Evolutionary conservation across 2,888 invertebrate species (phyloP).

Genomic region (Scaptomyza flava): DNA sequence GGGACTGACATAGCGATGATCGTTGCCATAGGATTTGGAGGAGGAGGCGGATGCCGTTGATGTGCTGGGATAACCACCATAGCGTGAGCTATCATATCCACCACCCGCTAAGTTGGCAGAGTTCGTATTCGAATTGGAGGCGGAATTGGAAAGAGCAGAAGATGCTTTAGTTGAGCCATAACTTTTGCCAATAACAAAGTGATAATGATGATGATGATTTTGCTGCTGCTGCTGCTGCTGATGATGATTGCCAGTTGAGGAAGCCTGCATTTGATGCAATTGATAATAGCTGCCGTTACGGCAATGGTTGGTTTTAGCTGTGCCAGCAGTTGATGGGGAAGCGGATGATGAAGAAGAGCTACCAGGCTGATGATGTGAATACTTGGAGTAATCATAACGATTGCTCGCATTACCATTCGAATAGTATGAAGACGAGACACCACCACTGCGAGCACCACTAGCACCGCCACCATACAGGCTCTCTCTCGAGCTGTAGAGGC

Average conservation of each 20-base stretch:
- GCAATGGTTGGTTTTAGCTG: constrained; percentile 50
- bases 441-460: constrained; percentile 17
- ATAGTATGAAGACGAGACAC: constrained; percentile 69
- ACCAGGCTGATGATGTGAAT: constrained; percentile 48
- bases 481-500: constrained; percentile 82
- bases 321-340: constrained; percentile 45
- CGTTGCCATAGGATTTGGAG: constrained; percentile 56
- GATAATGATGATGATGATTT: constrained; percentile 60
- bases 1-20: constrained; percentile 84
- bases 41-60: constrained; percentile 65
- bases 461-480: constrained; percentile 79
- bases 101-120: constrained; percentile 44
- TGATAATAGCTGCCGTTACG: constrained; percentile 54
- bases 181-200: constrained; percentile 58
- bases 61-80: constrained; percentile 62
- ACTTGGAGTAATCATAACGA: constrained; percentile 64
- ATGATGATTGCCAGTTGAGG: constrained; percentile 43
- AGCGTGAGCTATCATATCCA: constrained; percentile 77
- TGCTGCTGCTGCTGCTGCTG: constrained; percentile 59
- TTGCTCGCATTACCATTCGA: constrained; percentile 75
- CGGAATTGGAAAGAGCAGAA: constrained; percentile 52
- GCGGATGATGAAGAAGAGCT: constrained; percentile 44
- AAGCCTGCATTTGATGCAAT: constrained; percentile 41
- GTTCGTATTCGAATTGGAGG: constrained; percentile 46
- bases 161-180: constrained; percentile 68